Evolutionary conservation across 2,113 vertebrate genomes (phyloP).

Genomic region (Ornithorhynchus anatinus): DNA sequence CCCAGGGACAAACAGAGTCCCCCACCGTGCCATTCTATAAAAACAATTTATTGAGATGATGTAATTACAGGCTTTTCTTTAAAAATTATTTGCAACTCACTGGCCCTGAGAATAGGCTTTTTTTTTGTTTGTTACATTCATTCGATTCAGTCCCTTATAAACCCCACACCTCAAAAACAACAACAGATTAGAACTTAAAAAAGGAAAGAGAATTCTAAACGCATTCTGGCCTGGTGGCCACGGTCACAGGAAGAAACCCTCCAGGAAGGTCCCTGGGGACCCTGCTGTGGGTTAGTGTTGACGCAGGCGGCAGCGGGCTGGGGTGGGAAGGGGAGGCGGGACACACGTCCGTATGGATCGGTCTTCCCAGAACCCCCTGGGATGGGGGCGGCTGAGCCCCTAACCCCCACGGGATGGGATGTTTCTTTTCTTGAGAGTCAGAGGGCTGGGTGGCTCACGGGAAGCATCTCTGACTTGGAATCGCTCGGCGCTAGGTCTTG

Average conservation of each 20-base stretch:
- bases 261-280: slow-evolving; percentile 20
- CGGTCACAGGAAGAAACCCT: slow-evolving; percentile 48
- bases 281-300: slow-evolving; percentile 52
- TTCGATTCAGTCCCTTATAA: slow-evolving; percentile 76
- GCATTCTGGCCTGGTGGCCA: slow-evolving; percentile 54
- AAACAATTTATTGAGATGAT: slow-evolving; percentile 82
- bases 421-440: too few relatives aligned
- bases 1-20: too few relatives aligned
- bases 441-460: too few relatives aligned
- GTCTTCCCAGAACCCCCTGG: too few relatives aligned
- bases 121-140: slow-evolving; percentile 78
- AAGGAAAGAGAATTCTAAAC: slow-evolving; percentile 31
- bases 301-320: slow-evolving; percentile 7
- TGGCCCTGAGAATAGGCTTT: slow-evolving; percentile 83
- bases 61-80: slow-evolving; percentile 80
- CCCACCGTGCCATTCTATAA: too few relatives aligned
- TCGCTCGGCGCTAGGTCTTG: too few relatives aligned
- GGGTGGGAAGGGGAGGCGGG: too few relatives aligned
- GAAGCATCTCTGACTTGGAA: too few relatives aligned
- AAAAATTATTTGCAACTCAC: slow-evolving; percentile 85
- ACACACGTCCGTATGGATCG: too few relatives aligned
- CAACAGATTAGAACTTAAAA: slow-evolving; percentile 68
- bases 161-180: slow-evolving; percentile 73
- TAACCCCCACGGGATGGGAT: too few relatives aligned
- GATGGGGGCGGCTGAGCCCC: too few relatives aligned